Evolutionary conservation across 1,140 invertebrate genomes (phyloP).

Genomic region (Drosophila gunungcola): DNA sequence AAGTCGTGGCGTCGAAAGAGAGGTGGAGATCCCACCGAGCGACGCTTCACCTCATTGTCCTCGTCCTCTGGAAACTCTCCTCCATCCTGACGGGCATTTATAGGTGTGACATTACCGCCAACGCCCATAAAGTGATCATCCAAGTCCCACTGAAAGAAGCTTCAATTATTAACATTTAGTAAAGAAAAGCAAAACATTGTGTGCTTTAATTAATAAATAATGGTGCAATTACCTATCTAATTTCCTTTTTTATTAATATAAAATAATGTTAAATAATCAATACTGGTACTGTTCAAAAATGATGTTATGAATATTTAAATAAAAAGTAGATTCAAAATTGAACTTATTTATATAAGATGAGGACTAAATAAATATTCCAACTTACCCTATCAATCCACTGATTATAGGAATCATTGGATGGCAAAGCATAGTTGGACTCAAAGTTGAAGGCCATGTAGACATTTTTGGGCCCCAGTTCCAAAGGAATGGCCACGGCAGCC

Average conservation of each 20-base stretch:
- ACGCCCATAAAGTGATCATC: conserved; percentile 61
- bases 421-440: conserved; percentile 89
- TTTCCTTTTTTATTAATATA: too few species aligned
- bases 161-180: neutral
- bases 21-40: conserved; percentile 35
- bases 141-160: conserved; percentile 66
- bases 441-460: conserved; percentile 91
- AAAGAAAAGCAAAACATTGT: too few species aligned
- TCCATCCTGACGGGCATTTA: conserved; percentile 53
- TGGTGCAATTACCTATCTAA: too few species aligned
- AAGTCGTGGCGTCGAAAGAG: conserved; percentile 62
- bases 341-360: too few species aligned
- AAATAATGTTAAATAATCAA: too few species aligned
- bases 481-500: conserved; percentile 89
- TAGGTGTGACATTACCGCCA: conserved; percentile 67
- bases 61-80: conserved; percentile 4
- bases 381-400: conserved; percentile 76
- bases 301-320: neutral
- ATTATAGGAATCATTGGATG: conserved; percentile 69
- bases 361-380: too few species aligned
- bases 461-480: conserved; percentile 88
- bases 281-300: too few species aligned
- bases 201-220: too few species aligned
- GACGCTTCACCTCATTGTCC: conserved; percentile 28
- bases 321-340: too few species aligned